phyloP scores from a whole-genome alignment of 2,113 vertebrate species.

The Melanocharis versteri region DNA sequence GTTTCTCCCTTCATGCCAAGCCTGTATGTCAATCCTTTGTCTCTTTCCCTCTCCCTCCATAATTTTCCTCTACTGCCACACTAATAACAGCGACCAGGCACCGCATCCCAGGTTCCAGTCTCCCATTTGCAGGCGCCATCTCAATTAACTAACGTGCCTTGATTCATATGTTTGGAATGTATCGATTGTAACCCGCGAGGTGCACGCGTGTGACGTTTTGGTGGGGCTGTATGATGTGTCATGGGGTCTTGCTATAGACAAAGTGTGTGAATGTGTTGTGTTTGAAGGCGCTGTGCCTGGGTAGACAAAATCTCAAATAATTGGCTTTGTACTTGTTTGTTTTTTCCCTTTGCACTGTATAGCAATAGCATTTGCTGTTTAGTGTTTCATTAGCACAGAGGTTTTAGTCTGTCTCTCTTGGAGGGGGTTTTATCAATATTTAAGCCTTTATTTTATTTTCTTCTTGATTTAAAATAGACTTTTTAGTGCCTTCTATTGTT shows the following conservation, averaged over 20 bases:
- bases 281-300: not conserved
- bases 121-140: not conserved
- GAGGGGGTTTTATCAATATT: slow-evolving; percentile 69
- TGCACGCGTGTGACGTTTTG: fast-evolving
- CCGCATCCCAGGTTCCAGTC: fast-evolving
- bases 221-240: not conserved
- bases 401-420: slow-evolving; percentile 44
- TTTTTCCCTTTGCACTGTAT: slow-evolving; percentile 5
- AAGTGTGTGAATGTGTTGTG: not conserved
- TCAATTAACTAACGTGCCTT: not conserved
- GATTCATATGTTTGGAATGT: not conserved
- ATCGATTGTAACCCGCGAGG: not conserved
- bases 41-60: not conserved
- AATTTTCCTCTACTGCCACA: not conserved
- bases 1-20: not conserved
- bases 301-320: slow-evolving; percentile 36
- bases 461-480: slow-evolving; percentile 72
- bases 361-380: slow-evolving; percentile 28
- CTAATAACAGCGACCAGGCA: not conserved
- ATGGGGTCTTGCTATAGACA: not conserved
- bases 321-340: slow-evolving; percentile 43
- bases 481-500: slow-evolving; percentile 74
- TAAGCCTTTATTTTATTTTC: slow-evolving; percentile 55
- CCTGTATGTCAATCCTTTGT: not conserved
- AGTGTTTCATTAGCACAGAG: slow-evolving; percentile 59